Percentiles rank a stretch among this genome's conserved stretches.
Evolutionary conservation across 2,797 vertebrate genomes (phyloP).

Genomic region (Urophycis tenuis): DNA sequence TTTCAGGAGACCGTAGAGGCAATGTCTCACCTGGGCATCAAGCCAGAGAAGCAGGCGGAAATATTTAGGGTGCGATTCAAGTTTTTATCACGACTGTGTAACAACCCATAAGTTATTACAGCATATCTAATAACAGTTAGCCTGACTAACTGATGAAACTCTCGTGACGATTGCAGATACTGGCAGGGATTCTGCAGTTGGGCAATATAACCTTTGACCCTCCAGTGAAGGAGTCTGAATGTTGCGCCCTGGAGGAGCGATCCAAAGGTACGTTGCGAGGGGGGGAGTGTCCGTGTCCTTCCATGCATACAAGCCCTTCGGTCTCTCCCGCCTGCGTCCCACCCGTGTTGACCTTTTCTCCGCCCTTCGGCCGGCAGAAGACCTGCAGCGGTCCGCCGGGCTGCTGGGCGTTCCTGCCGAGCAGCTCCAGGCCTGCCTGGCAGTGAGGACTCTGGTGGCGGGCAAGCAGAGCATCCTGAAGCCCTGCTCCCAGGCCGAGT

Average conservation of each 20-base stretch:
- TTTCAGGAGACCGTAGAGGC: constrained; percentile 84
- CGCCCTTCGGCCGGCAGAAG: constrained; percentile 59
- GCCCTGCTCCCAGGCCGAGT: constrained; percentile 82
- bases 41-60: constrained; percentile 68
- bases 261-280: constrained; percentile 71
- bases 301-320: not conserved
- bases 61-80: constrained; percentile 81
- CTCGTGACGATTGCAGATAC: constrained; percentile 64
- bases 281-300: too few relatives aligned
- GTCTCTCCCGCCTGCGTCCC: not conserved
- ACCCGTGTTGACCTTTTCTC: too few relatives aligned
- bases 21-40: constrained; percentile 86
- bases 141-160: not conserved
- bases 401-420: constrained; percentile 72
- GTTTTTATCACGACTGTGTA: not conserved
- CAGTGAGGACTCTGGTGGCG: constrained; percentile 80
- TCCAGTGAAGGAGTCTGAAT: constrained; percentile 75
- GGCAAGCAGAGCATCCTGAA: constrained; percentile 85
- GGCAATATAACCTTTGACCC: constrained; percentile 80
- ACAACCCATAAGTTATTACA: not conserved
- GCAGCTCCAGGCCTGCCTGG: constrained; percentile 71
- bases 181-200: constrained; percentile 87
- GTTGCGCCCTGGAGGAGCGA: constrained; percentile 70
- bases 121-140: not conserved
- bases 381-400: constrained; percentile 65